A percentile compares a stretch with the other conserved stretches of the same genome.
These are phyloP conservation scores for Grammomys dolichurus DNA, from an alignment of 2,113 vertebrate species.

Conservation along the genomic window DNA sequence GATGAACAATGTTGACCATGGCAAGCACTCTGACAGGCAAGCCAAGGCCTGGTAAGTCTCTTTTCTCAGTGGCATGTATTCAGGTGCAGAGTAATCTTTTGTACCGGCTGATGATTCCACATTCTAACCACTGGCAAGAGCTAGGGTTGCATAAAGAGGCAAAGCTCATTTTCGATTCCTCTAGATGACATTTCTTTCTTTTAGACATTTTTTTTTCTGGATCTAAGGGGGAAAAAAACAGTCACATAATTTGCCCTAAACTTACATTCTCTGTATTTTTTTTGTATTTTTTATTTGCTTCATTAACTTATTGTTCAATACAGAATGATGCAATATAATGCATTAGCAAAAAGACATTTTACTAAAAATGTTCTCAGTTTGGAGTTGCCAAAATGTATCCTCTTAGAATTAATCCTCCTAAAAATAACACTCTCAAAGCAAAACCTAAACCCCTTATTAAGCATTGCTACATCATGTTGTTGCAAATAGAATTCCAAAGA, in stretches of 20 bases:
- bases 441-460: conserved; percentile 23
- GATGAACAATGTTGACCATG: background rate
- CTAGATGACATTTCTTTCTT: background rate
- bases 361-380: conserved; percentile 17
- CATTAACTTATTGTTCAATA: conserved; percentile 3
- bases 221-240: background rate
- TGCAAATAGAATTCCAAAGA: conserved; percentile 32
- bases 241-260: background rate
- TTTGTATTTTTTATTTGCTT: conserved; percentile 22
- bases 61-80: background rate
- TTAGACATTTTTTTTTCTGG: background rate
- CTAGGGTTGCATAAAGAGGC: background rate
- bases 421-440: background rate
- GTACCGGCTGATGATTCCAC: background rate
- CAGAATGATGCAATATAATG: background rate
- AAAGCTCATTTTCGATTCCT: background rate
- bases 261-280: background rate
- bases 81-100: background rate
- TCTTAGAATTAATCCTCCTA: conserved; percentile 37
- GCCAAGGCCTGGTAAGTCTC: background rate
- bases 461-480: background rate
- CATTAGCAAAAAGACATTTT: background rate
- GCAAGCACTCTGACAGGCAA: background rate
- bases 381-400: conserved; percentile 17
- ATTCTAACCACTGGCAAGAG: background rate